These are phyloP conservation scores for Seira sanloemensis DNA, from an alignment of 2,888 invertebrate species.

Conservation along the genomic window DNA sequence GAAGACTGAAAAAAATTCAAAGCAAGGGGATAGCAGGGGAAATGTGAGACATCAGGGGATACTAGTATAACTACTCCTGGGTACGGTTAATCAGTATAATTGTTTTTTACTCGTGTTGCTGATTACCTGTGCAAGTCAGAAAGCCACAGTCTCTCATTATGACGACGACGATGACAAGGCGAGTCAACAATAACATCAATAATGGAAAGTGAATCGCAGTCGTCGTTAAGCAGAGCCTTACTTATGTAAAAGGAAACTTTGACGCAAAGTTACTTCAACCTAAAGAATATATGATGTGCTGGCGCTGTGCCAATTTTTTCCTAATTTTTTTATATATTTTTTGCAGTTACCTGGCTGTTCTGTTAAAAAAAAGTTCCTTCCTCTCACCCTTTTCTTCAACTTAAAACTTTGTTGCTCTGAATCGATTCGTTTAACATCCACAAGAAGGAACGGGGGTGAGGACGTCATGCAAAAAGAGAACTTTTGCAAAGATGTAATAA, in stretches of 20 bases:
- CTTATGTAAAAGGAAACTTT: background rate
- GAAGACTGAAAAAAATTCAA: too few species aligned
- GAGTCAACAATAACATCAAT: conserved; percentile 35
- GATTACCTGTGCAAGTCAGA: conserved; percentile 16
- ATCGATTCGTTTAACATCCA: too few species aligned
- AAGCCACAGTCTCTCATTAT: too few species aligned
- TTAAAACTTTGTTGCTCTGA: too few species aligned
- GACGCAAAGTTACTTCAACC: conserved; percentile 9
- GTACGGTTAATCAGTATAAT: too few species aligned
- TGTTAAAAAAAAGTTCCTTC: conserved; percentile 1
- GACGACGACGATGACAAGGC: background rate
- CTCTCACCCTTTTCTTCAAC: conserved; percentile 1
- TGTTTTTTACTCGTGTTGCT: too few species aligned
- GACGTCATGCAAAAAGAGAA: background rate
- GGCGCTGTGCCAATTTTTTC: conserved; percentile 54
- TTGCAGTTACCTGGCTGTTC: background rate
- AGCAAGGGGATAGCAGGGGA: too few species aligned
- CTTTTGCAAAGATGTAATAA: background rate
- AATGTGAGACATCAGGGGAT: too few species aligned
- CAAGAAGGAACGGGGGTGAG: background rate
- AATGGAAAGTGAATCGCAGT: conserved; percentile 69
- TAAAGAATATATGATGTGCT: conserved; percentile 27
- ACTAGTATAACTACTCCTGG: too few species aligned
- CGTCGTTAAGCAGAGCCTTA: conserved; percentile 1
- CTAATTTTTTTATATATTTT: background rate